A percentile compares a stretch with the other conserved stretches of the same genome.
phyloP scores from a whole-genome alignment of 2,113 vertebrate genomes.

The Syngnathus typhle region DNA sequence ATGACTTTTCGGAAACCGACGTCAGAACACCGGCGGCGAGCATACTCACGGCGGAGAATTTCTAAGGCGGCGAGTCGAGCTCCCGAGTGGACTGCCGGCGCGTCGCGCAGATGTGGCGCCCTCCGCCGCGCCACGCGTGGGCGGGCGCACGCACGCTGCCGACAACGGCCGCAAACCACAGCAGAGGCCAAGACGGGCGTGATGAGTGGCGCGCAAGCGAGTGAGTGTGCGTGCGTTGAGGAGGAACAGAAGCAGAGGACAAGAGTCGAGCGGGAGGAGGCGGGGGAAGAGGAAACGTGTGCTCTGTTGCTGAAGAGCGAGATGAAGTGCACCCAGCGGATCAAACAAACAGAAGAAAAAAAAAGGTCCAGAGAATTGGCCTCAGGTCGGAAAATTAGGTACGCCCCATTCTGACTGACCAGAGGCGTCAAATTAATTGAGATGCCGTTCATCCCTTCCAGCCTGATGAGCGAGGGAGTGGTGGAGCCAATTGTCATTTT shows the following conservation, averaged over 20 bases:
- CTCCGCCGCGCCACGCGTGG: background rate
- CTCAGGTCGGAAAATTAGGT: background rate
- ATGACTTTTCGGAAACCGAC: too few relatives aligned
- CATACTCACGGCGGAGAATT: slow-evolving; percentile 34
- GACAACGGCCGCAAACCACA: too few relatives aligned
- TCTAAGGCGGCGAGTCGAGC: slow-evolving; percentile 1
- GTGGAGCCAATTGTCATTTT: too few relatives aligned
- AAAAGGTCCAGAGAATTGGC: background rate
- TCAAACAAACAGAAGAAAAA: background rate
- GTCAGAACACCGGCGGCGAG: background rate
- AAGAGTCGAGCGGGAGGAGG: background rate
- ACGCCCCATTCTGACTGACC: background rate
- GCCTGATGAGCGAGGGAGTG: too few relatives aligned
- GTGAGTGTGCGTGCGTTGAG: slow-evolving; percentile 15
- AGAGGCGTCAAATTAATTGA: too few relatives aligned
- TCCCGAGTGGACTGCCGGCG: slow-evolving; percentile 16
- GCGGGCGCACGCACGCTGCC: background rate
- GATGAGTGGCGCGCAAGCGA: background rate
- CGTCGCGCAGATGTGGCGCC: slow-evolving; percentile 2
- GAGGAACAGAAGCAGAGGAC: slow-evolving; percentile 19
- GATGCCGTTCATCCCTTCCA: too few relatives aligned
- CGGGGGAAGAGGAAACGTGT: background rate
- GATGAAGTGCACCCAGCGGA: background rate
- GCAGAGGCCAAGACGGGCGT: slow-evolving; percentile 4
- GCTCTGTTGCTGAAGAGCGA: background rate